These are phyloP conservation scores for Mus pahari DNA, from an alignment of 2,113 vertebrate species.

Conservation along the genomic window DNA sequence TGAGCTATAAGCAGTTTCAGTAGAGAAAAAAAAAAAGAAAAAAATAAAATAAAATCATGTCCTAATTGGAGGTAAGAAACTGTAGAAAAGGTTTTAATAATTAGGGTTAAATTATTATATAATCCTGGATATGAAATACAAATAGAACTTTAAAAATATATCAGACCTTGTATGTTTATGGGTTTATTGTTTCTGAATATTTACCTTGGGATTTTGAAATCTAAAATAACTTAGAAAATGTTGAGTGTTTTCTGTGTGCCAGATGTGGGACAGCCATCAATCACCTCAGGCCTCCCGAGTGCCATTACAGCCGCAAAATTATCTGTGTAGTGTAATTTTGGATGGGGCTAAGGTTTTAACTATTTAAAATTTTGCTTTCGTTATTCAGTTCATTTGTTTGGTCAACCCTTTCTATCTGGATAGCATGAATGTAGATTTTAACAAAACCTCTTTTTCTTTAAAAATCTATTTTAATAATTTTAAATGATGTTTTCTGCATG, in stretches of 20 bases:
- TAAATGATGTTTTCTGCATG: background rate
- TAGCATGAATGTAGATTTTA: background rate
- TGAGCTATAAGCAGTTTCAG: background rate
- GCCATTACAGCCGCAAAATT: background rate
- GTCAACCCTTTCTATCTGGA: background rate
- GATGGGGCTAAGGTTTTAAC: background rate
- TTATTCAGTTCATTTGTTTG: background rate
- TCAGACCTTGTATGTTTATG: background rate
- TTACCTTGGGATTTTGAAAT: conserved; percentile 22
- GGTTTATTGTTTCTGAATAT: conserved; percentile 49
- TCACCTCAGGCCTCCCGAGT: background rate
- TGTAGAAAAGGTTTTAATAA: conserved; percentile 19
- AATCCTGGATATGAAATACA: conserved; percentile 19
- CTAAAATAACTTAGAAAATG: conserved; percentile 33
- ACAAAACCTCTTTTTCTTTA: background rate
- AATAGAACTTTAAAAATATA: conserved; percentile 15
- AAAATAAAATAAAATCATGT: background rate
- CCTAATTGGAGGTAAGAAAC: background rate
- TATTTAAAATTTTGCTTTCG: background rate
- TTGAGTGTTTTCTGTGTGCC: conserved; percentile 21
- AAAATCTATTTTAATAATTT: background rate
- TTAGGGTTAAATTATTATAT: conserved; percentile 48
- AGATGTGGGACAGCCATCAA: background rate
- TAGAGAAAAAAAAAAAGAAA: background rate
- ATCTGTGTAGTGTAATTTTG: background rate